These are phyloP conservation scores for Mesoclemmys tuberculata DNA, from an alignment of 2,113 vertebrate species.

Conservation along the genomic window DNA sequence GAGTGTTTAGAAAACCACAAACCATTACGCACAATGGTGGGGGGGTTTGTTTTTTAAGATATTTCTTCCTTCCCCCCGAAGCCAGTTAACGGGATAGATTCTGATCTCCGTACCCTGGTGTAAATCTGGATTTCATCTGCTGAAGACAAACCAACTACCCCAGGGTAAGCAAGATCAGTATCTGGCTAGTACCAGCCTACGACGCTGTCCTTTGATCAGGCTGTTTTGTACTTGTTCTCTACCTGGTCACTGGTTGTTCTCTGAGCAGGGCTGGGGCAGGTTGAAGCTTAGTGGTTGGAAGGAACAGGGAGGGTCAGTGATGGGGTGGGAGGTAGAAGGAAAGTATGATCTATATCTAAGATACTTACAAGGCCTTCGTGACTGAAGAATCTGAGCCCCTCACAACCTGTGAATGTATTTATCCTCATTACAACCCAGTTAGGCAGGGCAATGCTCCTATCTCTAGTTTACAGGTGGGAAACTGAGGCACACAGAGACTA, in stretches of 20 bases:
- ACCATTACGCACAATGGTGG: not conserved
- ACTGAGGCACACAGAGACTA: accelerated
- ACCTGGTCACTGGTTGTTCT: not conserved
- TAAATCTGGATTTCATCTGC: not conserved
- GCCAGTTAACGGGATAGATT: not conserved
- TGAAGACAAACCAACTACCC: not conserved
- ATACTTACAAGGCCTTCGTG: not conserved
- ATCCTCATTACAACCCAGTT: not conserved
- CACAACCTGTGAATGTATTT: not conserved
- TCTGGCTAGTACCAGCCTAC: not conserved
- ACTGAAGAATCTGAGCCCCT: not conserved
- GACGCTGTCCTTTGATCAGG: not conserved
- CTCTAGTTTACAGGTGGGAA: not conserved
- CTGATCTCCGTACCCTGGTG: not conserved
- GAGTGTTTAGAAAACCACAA: accelerated
- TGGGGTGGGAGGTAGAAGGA: not conserved
- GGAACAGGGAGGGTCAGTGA: accelerated
- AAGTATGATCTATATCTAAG: accelerated
- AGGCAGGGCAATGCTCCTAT: not conserved
- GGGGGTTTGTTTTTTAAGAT: not conserved
- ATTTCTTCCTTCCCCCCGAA: not conserved
- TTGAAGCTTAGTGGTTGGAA: accelerated
- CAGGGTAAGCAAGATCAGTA: not conserved
- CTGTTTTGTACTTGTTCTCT: not conserved
- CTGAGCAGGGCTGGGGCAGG: accelerated